These are phyloP conservation scores for Tachina grossa DNA, from an alignment of 2,888 invertebrate species.

Conservation along the genomic window DNA sequence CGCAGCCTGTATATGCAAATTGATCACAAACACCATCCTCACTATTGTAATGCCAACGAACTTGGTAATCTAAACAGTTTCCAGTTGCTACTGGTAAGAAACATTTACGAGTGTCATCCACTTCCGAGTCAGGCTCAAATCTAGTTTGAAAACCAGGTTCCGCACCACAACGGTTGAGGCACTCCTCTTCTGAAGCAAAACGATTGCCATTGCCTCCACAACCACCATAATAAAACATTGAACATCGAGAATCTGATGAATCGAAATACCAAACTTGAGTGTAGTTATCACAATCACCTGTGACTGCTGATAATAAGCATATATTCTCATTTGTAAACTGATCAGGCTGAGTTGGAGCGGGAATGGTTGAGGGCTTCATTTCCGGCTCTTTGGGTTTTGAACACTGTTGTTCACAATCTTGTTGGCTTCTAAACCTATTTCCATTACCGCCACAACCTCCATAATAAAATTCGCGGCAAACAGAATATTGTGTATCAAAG, in stretches of 20 bases:
- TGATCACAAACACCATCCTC: slow-evolving; percentile 88
- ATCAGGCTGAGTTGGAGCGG: slow-evolving; percentile 78
- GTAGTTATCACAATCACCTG: slow-evolving; percentile 90
- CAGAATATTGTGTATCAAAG: slow-evolving; percentile 88
- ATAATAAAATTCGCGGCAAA: slow-evolving; percentile 92
- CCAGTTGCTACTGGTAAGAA: slow-evolving; percentile 87
- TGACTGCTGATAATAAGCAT: slow-evolving; percentile 88
- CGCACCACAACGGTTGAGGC: slow-evolving; percentile 86
- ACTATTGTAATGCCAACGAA: slow-evolving; percentile 89
- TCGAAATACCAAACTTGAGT: slow-evolving; percentile 90
- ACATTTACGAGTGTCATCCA: slow-evolving; percentile 84
- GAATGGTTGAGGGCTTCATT: slow-evolving; percentile 63
- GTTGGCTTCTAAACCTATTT: slow-evolving; percentile 90
- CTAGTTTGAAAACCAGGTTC: slow-evolving; percentile 78
- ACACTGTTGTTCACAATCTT: slow-evolving; percentile 87
- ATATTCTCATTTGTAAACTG: slow-evolving; percentile 81
- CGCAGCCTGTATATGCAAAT: slow-evolving; percentile 92
- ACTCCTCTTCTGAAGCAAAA: slow-evolving; percentile 87
- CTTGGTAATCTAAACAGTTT: slow-evolving; percentile 85
- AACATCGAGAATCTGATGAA: slow-evolving; percentile 86
- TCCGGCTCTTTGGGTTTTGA: slow-evolving; percentile 77
- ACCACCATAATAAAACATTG: slow-evolving; percentile 93
- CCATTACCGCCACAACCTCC: slow-evolving; percentile 96
- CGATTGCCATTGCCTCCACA: slow-evolving; percentile 96
- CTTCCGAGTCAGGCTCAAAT: slow-evolving; percentile 72